Evolutionary conservation across 2,888 invertebrate genomes (phyloP), one percentile per base, ranked within the genome.

Genomic region (Drosophila robusta): DNA sequence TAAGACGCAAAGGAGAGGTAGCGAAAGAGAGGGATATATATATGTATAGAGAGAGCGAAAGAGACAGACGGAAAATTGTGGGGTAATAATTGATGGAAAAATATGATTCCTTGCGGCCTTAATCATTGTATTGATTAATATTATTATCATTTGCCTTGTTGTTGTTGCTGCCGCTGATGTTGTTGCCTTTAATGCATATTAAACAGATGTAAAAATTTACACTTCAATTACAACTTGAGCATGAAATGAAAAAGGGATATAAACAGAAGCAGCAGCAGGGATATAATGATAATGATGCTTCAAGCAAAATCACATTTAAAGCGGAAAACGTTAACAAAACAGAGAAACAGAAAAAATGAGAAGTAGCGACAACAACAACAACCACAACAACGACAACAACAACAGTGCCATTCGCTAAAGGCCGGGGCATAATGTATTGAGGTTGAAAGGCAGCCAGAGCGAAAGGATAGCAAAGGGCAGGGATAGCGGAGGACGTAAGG

Each of bases 171-270:
- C 26, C 39, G 44, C 16, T 46, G 29, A 16, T 42, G 50, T 60
- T 80, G 65, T 67, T 70, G 78, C 29, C 45, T 72, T 75, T 74
- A 83, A 88, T 84, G 89, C 74, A 84, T 88, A 86, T 88, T 87
- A 89, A 88, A 72, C 84, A 85, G 84, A 78, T 89, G 84, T 75
- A 68, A 72, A 70, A 85, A 87, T 85, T 65, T 78, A 78, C 89
- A 85, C 84, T 86, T 80, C 75, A 89, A 87, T 83, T 83, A 87
- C 71, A 80, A 83, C 62, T 84, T 86, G 50, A 74, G 87, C 89
- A 72, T 88, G 80, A 86, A 80, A 74, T 64, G 61, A 60, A 77
- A 47, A 70, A 78, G 49, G 52, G 58, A 73, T 60, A 45, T 45
- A 60, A 57, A 64, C 34, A 12, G 45, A 5, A 45, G 26, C 44